phyloP scores from a whole-genome alignment of 2,797 vertebrate genomes.

The Anomalospiza imberbis region DNA sequence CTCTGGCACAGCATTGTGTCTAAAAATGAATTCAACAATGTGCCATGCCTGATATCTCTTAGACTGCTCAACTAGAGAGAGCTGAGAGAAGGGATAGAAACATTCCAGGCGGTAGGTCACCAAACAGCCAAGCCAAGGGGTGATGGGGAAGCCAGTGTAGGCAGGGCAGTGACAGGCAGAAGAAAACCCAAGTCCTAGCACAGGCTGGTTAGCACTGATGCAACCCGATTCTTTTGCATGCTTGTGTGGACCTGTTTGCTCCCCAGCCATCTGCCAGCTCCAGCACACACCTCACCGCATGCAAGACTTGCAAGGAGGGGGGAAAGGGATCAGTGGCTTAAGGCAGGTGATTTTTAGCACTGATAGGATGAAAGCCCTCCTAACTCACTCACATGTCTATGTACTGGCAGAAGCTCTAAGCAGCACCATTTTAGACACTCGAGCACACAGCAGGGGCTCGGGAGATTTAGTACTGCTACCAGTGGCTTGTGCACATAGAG shows the following conservation, averaged over 20 bases:
- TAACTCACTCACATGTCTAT: neutral
- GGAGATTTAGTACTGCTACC: neutral
- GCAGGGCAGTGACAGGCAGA: neutral
- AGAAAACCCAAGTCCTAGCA: neutral
- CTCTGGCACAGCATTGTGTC: neutral
- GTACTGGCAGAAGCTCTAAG: neutral
- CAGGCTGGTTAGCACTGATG: neutral
- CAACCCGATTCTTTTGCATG: neutral
- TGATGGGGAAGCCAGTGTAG: neutral
- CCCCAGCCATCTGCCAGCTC: neutral
- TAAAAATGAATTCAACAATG: neutral
- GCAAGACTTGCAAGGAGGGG: neutral
- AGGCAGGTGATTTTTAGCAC: slow-evolving; percentile 2
- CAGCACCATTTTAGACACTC: neutral
- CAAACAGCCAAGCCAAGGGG: neutral
- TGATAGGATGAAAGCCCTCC: neutral
- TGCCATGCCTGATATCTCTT: neutral
- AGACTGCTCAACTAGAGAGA: neutral
- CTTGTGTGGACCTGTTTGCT: neutral
- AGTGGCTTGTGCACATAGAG: neutral
- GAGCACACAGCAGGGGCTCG: neutral
- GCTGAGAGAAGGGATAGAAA: neutral
- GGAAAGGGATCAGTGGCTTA: neutral
- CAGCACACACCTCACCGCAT: neutral
- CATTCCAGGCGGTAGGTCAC: neutral